Conservation (phyloP, 2,888 invertebrate genomes). For the Dichetophora obliterata region DNA sequence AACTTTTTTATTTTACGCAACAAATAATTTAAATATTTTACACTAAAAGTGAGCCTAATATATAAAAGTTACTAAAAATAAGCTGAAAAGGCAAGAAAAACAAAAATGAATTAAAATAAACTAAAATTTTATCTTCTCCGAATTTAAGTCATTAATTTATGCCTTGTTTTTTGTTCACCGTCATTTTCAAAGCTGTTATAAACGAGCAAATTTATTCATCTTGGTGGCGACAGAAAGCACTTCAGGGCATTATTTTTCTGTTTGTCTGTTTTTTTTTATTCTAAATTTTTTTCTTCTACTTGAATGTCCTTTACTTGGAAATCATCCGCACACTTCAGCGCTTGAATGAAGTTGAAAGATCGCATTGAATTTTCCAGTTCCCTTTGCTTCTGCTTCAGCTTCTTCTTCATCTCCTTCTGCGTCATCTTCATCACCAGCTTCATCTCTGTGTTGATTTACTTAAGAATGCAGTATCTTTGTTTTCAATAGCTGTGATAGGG, state of each 20-base stretch:
- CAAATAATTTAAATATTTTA: too few relatives aligned
- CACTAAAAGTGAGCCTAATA: too few relatives aligned
- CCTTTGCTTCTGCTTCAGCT: background rate
- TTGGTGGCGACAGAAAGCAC: background rate
- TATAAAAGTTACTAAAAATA: too few relatives aligned
- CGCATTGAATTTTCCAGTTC: background rate
- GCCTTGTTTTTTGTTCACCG: background rate
- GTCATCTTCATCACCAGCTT: background rate
- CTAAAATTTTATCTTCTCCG: background rate
- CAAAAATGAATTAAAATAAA: background rate
- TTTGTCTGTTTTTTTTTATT: background rate
- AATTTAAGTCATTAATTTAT: background rate
- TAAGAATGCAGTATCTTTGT: background rate
- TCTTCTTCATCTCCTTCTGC: background rate
- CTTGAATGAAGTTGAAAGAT: background rate
- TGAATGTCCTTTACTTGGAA: conserved; percentile 1
- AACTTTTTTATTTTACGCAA: too few relatives aligned
- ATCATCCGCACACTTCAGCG: conserved; percentile 23
- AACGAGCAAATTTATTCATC: background rate
- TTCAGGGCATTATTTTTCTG: background rate
- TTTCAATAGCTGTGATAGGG: background rate
- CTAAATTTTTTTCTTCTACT: background rate
- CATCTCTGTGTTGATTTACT: background rate
- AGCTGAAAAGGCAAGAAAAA: background rate
- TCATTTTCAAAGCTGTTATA: background rate